Conservation (phyloP, 2,113 vertebrate species). For the Lamprotornis superbus region DNA sequence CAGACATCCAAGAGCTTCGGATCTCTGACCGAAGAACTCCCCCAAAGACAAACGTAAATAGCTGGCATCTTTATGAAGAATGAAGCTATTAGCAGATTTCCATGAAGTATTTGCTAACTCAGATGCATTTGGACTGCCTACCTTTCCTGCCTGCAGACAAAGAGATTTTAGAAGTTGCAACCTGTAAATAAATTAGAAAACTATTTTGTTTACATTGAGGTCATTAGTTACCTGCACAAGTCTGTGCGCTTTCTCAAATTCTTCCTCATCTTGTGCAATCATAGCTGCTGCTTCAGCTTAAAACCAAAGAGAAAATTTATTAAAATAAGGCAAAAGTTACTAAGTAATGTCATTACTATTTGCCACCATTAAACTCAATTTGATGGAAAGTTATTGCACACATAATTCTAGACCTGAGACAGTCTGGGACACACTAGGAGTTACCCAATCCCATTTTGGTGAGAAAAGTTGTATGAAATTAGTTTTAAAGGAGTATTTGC, state of each 20-base stretch:
- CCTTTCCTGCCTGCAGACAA: slow-evolving; percentile 81
- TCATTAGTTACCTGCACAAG: slow-evolving; percentile 86
- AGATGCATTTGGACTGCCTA: slow-evolving; percentile 63
- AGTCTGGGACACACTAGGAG: not conserved
- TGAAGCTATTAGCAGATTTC: slow-evolving; percentile 74
- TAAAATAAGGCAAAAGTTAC: not conserved
- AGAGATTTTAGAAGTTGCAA: not conserved
- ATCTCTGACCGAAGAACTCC: slow-evolving; percentile 91
- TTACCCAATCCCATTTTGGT: fast-evolving
- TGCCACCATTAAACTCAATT: not conserved
- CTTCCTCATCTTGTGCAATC: slow-evolving; percentile 87
- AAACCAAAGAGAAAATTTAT: not conserved
- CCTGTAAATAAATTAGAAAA: not conserved
- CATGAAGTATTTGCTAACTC: slow-evolving; percentile 81
- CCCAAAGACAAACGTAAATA: slow-evolving; percentile 90
- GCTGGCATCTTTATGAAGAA: slow-evolving; percentile 78
- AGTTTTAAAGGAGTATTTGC: not conserved
- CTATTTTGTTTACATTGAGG: not conserved
- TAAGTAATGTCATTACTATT: not conserved
- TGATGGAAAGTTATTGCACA: not conserved
- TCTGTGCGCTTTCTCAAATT: slow-evolving; percentile 89
- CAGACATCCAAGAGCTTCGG: slow-evolving; percentile 93
- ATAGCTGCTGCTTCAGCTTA: slow-evolving; percentile 86
- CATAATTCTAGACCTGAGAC: not conserved
- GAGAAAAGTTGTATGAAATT: not conserved